These are phyloP conservation scores for Caenorhabditis afra DNA, from an alignment of 2,888 invertebrate genomes.

Conservation along the genomic window DNA sequence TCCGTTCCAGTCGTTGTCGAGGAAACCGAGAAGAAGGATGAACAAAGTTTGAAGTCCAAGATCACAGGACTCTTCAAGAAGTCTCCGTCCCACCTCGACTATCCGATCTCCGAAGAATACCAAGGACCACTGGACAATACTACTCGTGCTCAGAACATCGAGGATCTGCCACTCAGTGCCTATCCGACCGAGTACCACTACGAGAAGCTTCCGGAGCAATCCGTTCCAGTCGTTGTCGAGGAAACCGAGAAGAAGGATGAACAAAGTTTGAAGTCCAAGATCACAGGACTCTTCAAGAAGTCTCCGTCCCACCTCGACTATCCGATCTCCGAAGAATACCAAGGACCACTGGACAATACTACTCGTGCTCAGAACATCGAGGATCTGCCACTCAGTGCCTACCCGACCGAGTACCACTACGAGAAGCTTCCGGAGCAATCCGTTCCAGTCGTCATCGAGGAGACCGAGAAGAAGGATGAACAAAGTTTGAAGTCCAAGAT, in stretches of 20 bases:
- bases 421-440: conserved; percentile 58
- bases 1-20: conserved; percentile 1
- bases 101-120: conserved; percentile 55
- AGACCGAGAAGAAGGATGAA: conserved; percentile 43
- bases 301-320: conserved; percentile 57
- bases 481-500: conserved; percentile 26
- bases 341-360: conserved; percentile 56
- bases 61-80: conserved; percentile 31
- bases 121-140: conserved; percentile 52
- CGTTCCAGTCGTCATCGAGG: conserved; percentile 41
- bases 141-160: conserved; percentile 29
- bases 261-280: conserved; percentile 34
- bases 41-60: conserved; percentile 33
- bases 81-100: conserved; percentile 60
- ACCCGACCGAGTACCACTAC: conserved; percentile 66
- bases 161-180: conserved; percentile 45
- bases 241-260: conserved; percentile 9
- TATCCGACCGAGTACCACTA: conserved; percentile 44
- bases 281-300: conserved; percentile 51
- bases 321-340: conserved; percentile 57
- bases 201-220: conserved; percentile 16
- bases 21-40: conserved; percentile 16
- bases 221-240: conserved; percentile 23
- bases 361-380: conserved; percentile 12
- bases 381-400: conserved; percentile 20